These are phyloP conservation scores for Globicephala melas DNA, from an alignment of 2,113 vertebrate species.

Conservation along the genomic window DNA sequence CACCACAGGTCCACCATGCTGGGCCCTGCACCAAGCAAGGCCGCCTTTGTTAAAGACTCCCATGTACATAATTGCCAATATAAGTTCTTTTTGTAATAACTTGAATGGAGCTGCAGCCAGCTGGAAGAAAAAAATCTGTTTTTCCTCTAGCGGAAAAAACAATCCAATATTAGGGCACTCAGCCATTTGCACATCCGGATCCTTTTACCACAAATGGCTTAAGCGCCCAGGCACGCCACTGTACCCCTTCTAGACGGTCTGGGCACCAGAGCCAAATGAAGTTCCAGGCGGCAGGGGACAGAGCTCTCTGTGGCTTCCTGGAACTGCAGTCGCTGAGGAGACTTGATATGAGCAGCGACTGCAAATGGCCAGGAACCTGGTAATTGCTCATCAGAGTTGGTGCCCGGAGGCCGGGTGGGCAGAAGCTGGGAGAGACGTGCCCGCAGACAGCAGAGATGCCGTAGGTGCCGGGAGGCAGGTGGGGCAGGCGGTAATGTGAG, in stretches of 20 bases:
- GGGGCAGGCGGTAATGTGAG: background rate
- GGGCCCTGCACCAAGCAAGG: background rate
- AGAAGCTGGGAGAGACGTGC: accelerated
- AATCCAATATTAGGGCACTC: background rate
- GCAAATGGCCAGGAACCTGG: slow-evolving; percentile 30
- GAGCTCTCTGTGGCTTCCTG: slow-evolving; percentile 62
- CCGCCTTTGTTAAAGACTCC: background rate
- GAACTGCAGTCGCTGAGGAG: background rate
- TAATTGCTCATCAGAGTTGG: background rate
- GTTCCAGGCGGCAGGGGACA: slow-evolving; percentile 62
- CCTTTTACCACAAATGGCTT: slow-evolving; percentile 63
- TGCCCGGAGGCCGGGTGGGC: background rate
- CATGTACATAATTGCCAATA: accelerated
- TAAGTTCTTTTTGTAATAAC: background rate
- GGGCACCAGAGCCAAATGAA: slow-evolving; percentile 61
- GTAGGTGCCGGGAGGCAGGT: accelerated
- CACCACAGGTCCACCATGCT: accelerated
- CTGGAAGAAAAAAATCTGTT: background rate
- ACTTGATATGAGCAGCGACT: background rate
- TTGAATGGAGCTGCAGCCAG: slow-evolving; percentile 40
- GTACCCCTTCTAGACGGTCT: slow-evolving; percentile 1
- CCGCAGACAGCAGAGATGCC: accelerated
- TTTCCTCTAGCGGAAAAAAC: slow-evolving; percentile 3
- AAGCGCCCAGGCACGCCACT: background rate
- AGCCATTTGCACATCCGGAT: slow-evolving; percentile 33